phyloP scores from a whole-genome alignment of 1,140 invertebrate species.

The Polypedilum vanderplanki region DNA sequence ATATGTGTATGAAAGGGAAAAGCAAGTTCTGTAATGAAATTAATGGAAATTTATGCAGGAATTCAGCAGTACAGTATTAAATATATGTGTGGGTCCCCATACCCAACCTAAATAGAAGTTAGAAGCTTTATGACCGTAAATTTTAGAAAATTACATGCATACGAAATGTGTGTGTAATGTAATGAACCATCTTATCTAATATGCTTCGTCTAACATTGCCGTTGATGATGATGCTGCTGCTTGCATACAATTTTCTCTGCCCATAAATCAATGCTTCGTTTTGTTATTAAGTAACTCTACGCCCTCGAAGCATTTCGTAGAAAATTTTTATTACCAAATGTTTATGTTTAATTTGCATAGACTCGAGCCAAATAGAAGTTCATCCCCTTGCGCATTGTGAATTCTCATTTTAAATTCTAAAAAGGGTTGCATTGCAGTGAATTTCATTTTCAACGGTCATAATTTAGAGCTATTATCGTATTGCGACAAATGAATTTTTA shows the following conservation, averaged over 20 bases:
- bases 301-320: no score
- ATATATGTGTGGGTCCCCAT: conserved; percentile 10
- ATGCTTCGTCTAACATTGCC: background rate
- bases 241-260: background rate
- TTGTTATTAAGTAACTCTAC: conserved; percentile 3
- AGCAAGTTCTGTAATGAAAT: background rate
- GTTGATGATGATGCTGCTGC: background rate
- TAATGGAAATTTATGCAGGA: conserved; percentile 1
- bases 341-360: background rate
- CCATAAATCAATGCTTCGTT: conserved; percentile 17
- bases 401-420: background rate
- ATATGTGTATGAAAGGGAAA: background rate
- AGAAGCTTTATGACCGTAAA: conserved; percentile 10
- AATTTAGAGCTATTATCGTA: conserved; percentile 5
- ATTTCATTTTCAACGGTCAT: conserved; percentile 24
- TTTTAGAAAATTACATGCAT: conserved; percentile 7
- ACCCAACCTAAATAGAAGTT: background rate
- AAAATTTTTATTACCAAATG: no score
- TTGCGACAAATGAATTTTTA: background rate
- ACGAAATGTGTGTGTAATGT: background rate
- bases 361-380: background rate
- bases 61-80: background rate
- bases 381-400: background rate
- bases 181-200: conserved; percentile 10
- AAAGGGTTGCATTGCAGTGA: background rate